Conservation (phyloP, 2,113 vertebrate genomes). For the Pelecanoides urinatrix region DNA sequence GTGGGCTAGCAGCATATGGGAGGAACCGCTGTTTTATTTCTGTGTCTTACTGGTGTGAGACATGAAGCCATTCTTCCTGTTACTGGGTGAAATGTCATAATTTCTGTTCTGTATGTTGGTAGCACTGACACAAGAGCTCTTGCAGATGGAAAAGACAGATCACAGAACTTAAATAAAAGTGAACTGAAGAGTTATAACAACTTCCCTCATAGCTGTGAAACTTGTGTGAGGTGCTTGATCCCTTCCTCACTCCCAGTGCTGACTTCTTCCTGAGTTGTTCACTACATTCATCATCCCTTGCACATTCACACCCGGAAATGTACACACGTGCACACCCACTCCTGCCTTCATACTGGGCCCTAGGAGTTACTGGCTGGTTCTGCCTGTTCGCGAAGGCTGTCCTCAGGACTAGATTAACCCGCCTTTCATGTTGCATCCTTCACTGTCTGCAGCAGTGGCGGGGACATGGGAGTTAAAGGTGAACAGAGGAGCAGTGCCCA, state of each 20-base stretch:
- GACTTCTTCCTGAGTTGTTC: neutral
- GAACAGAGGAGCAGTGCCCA: neutral
- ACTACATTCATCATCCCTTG: neutral
- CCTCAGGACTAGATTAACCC: neutral
- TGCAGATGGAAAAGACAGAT: conserved; percentile 9
- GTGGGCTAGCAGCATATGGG: neutral
- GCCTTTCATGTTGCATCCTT: neutral
- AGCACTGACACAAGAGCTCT: neutral
- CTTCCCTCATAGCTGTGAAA: neutral
- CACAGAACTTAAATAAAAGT: conserved; percentile 49
- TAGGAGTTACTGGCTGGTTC: neutral
- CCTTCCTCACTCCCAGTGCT: neutral
- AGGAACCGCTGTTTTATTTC: neutral
- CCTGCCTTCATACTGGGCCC: neutral
- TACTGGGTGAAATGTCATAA: neutral
- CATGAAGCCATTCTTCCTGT: neutral
- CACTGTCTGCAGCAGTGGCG: neutral
- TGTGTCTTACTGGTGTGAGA: neutral
- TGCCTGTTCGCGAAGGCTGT: neutral
- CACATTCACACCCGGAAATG: neutral
- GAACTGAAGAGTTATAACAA: neutral
- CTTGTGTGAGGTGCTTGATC: neutral
- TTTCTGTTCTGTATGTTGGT: neutral
- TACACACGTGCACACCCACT: rapidly evolving
- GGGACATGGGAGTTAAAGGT: neutral